phyloP scores from a whole-genome alignment of 2,888 invertebrate genomes.

The Tetranychus truncatus region DNA sequence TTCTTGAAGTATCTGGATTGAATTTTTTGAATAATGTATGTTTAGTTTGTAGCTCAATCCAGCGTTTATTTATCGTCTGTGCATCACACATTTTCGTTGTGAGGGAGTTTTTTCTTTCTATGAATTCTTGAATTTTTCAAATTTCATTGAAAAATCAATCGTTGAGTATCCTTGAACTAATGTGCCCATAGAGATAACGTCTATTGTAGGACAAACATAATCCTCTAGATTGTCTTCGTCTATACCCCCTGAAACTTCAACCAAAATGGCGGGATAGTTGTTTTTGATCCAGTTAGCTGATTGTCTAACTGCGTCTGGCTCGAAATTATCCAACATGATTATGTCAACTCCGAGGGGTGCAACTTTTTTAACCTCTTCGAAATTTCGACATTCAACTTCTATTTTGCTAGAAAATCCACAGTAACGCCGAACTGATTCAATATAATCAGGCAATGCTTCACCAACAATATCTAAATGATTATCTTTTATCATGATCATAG shows the following conservation, averaged over 20 bases:
- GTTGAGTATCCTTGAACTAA: constrained; percentile 35
- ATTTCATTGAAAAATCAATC: constrained; percentile 35
- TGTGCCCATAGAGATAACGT: constrained; percentile 34
- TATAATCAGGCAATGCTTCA: constrained; percentile 20
- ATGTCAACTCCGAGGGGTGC: constrained; percentile 34
- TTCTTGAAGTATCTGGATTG: too few species aligned
- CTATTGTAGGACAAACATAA: constrained; percentile 31
- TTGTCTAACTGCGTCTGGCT: constrained; percentile 29
- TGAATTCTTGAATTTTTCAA: constrained; percentile 21
- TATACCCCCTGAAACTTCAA: constrained; percentile 36
- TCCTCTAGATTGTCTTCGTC: constrained; percentile 30
- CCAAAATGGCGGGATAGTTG: constrained; percentile 30
- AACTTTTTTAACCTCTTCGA: constrained; percentile 34
- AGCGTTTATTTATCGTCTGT: too few species aligned
- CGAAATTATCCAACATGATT: constrained; percentile 36
- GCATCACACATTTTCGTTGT: too few species aligned
- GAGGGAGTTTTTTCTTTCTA: too few species aligned
- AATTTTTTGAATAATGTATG: too few species aligned
- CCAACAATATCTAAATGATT: constrained; percentile 36
- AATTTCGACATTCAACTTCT: constrained; percentile 35
- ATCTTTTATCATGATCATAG: constrained; percentile 37
- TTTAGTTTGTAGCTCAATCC: too few species aligned
- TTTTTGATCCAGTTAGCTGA: constrained; percentile 31
- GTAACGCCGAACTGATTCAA: constrained; percentile 30
- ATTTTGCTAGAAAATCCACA: constrained; percentile 33